phyloP scores from a whole-genome alignment of 2,888 invertebrate genomes.

The Dinocampus coccinellae region DNA sequence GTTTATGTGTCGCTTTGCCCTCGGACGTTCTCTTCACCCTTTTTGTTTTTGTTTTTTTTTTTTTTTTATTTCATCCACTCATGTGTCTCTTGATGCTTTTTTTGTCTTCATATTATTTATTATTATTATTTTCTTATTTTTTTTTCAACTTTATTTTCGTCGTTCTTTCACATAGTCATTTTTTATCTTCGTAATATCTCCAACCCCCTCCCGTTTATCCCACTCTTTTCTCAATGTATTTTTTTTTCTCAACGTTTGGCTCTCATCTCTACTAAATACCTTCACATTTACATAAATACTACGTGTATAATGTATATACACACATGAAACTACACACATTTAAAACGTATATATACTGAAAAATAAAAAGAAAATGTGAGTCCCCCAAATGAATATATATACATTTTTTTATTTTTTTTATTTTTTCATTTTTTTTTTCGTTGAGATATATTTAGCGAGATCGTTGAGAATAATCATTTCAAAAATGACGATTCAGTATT shows the following conservation, averaged over 20 bases:
- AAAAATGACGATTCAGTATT: constrained; percentile 57
- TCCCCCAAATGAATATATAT: constrained; percentile 5
- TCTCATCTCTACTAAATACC: constrained; percentile 21
- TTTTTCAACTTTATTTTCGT: constrained; percentile 30
- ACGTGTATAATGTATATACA: no score
- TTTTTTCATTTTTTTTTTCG: no score
- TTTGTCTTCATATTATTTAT: no score
- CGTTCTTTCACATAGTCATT: constrained; percentile 13
- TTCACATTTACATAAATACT: no score
- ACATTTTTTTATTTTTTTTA: no score
- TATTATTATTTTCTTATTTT: constrained; percentile 28
- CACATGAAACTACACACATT: background rate
- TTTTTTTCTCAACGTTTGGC: constrained; percentile 24
- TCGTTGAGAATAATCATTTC: constrained; percentile 50
- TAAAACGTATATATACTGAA: background rate
- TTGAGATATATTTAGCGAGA: constrained; percentile 50
- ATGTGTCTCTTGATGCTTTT: constrained; percentile 32
- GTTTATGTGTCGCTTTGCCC: constrained; percentile 59
- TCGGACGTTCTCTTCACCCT: constrained; percentile 43
- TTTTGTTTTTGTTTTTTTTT: no score
- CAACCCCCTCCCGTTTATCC: no score
- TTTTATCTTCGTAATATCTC: constrained; percentile 13
- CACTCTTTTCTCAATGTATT: background rate
- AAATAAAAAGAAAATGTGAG: background rate
- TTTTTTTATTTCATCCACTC: background rate